These are phyloP conservation scores for Acrobasis consociella DNA, from an alignment of 2,888 invertebrate species.

Conservation along the genomic window DNA sequence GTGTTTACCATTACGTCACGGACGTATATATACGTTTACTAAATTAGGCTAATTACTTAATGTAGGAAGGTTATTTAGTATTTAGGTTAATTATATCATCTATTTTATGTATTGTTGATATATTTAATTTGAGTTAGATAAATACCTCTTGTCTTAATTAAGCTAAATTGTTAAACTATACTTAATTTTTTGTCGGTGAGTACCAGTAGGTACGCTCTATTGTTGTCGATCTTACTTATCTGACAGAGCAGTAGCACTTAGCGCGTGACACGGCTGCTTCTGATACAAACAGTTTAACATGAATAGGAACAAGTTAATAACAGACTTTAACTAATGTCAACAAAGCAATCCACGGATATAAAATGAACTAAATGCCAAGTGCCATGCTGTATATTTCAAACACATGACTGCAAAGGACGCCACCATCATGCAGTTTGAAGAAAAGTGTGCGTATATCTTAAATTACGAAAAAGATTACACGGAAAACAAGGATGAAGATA, in stretches of 20 bases:
- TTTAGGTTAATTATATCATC: too few relatives aligned
- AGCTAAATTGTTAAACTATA: too few relatives aligned
- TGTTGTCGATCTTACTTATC: slow-evolving; percentile 7
- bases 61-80: too few relatives aligned
- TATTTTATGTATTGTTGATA: too few relatives aligned
- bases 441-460: slow-evolving; percentile 3
- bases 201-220: background rate
- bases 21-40: too few relatives aligned
- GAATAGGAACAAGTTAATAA: slow-evolving; percentile 7
- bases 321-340: background rate
- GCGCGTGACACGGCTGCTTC: slow-evolving; percentile 4
- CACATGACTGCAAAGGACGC: background rate
- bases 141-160: too few relatives aligned
- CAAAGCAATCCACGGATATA: slow-evolving; percentile 1
- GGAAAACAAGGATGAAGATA: slow-evolving; percentile 5
- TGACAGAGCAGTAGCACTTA: background rate
- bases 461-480: slow-evolving; percentile 2
- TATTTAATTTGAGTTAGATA: too few relatives aligned
- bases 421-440: slow-evolving; percentile 3
- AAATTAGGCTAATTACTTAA: too few relatives aligned
- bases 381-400: background rate
- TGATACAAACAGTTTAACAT: background rate
- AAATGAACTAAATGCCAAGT: background rate
- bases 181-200: background rate
- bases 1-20: too few relatives aligned